These are phyloP conservation scores for Listronotus oregonensis DNA, from an alignment of 1,140 invertebrate genomes.

Conservation along the genomic window DNA sequence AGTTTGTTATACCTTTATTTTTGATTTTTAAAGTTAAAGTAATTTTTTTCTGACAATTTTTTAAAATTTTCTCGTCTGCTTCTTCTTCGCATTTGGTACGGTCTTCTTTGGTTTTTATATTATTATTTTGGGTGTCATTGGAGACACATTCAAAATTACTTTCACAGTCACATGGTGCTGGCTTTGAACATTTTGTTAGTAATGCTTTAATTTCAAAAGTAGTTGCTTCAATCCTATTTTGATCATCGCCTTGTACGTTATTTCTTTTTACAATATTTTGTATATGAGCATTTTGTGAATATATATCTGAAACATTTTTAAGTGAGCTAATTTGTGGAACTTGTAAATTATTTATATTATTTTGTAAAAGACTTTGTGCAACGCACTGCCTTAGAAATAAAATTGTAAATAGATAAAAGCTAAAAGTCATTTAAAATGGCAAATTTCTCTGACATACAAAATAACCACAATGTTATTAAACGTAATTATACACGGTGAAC, in stretches of 20 bases:
- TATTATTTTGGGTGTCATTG: not conserved
- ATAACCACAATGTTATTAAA: too few relatives aligned
- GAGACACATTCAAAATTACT: slow-evolving; percentile 12
- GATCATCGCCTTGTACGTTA: not conserved
- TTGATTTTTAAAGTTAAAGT: slow-evolving; percentile 48
- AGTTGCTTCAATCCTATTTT: slow-evolving; percentile 28
- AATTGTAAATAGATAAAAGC: too few relatives aligned
- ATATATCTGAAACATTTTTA: not conserved
- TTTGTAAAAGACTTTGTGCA: not conserved
- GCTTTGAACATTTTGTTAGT: slow-evolving; percentile 43
- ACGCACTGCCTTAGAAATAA: too few relatives aligned
- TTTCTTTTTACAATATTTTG: not conserved
- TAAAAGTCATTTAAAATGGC: too few relatives aligned
- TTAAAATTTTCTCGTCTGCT: slow-evolving; percentile 30
- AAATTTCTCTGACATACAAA: too few relatives aligned
- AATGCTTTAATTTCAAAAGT: slow-evolving; percentile 51
- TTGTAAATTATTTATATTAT: not conserved
- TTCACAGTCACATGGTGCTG: slow-evolving; percentile 9
- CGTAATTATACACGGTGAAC: too few relatives aligned
- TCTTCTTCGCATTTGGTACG: slow-evolving; percentile 16
- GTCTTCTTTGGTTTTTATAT: slow-evolving; percentile 16
- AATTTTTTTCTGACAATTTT: slow-evolving; percentile 49
- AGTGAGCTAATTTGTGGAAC: not conserved
- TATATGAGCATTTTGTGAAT: not conserved
- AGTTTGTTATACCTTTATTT: slow-evolving; percentile 47